Percentiles rank a stretch among this genome's conserved stretches.
Conservation (phyloP, 1,140 invertebrate genomes). For the Brachionus plicatilis region DNA sequence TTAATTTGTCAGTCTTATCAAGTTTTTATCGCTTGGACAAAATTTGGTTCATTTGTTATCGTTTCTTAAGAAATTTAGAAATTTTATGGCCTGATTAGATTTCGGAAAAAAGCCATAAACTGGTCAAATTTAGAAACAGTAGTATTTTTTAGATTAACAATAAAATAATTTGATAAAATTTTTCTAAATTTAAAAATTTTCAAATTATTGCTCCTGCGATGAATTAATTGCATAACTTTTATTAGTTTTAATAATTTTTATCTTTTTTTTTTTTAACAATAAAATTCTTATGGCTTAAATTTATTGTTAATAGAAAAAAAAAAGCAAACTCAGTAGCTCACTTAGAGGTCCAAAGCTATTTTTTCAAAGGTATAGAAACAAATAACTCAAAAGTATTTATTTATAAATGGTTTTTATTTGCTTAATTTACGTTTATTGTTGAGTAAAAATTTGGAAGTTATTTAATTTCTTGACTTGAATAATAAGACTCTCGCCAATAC, state of each 20-base stretch:
- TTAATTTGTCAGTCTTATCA: neutral
- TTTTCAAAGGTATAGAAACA: neutral
- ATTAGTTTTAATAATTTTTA: neutral
- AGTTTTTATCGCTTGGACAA: neutral
- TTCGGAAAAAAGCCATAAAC: neutral
- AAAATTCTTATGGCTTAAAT: constrained; percentile 1
- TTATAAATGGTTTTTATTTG: neutral
- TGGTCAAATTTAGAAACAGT: neutral
- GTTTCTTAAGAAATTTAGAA: neutral
- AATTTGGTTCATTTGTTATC: neutral
- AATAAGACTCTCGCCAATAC: neutral
- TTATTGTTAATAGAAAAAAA: neutral
- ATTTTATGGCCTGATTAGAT: neutral
- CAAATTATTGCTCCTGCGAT: neutral
- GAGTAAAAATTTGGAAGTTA: neutral
- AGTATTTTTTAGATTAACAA: neutral
- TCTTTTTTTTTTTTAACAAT: neutral
- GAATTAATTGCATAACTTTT: constrained; percentile 1
- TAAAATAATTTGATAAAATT: neutral
- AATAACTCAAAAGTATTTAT: neutral
- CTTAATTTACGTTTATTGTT: neutral
- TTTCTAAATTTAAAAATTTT: neutral
- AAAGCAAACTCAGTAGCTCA: neutral
- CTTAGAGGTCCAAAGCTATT: neutral
- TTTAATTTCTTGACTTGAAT: neutral